phyloP scores from a whole-genome alignment of 2,113 vertebrate species.

The Ascaphus truei region DNA sequence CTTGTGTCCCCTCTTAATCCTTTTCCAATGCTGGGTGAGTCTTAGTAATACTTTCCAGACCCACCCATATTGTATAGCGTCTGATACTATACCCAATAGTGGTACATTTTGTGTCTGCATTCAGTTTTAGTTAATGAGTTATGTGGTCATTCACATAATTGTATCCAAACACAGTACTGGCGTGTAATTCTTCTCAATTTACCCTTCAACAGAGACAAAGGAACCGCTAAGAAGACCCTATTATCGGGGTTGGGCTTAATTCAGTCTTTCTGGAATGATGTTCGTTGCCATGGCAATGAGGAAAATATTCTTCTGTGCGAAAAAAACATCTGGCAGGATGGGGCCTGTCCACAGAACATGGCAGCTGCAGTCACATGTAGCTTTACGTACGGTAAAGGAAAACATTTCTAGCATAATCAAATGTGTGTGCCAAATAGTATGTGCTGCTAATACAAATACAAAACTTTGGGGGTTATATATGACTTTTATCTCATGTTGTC shows the following conservation, averaged over 20 bases:
- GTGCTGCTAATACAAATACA: no score
- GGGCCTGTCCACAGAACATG: constrained; percentile 61
- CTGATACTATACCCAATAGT: not conserved
- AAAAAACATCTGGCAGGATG: constrained; percentile 71
- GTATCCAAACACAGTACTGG: no score
- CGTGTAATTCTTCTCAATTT: no score
- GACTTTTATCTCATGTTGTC: no score
- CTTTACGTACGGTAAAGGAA: constrained; percentile 61
- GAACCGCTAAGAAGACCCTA: constrained; percentile 61
- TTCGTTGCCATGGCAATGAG: constrained; percentile 79
- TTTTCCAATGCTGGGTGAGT: not conserved
- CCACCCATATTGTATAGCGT: not conserved
- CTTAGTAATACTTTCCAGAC: not conserved
- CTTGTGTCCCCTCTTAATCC: no score
- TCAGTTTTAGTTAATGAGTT: no score
- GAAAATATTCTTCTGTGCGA: constrained; percentile 75
- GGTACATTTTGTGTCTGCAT: no score
- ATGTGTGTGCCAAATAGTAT: no score
- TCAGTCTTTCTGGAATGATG: constrained; percentile 73
- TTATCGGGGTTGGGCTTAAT: constrained; percentile 59
- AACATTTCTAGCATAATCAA: no score
- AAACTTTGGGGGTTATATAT: no score
- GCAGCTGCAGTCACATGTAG: constrained; percentile 78
- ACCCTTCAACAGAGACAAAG: constrained; percentile 64
- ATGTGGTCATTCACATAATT: no score